Percentiles rank a stretch among this genome's conserved stretches.
Evolutionary conservation across 2,113 vertebrate species (phyloP).

Genomic region (Anser brachyrhynchus): DNA sequence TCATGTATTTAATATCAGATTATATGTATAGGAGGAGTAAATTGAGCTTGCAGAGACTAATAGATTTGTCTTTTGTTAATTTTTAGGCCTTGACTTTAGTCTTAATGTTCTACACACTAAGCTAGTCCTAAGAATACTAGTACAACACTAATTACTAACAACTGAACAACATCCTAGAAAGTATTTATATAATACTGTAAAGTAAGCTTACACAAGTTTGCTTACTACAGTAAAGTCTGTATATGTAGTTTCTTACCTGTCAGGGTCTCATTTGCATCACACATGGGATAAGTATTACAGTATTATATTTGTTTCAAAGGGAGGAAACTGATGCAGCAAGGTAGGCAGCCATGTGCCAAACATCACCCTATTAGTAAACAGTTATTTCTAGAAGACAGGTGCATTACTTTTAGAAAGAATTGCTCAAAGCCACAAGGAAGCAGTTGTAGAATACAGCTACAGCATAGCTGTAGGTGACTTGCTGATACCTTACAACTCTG

Average conservation of each 20-base stretch:
- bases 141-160: not conserved
- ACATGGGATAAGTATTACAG: not conserved
- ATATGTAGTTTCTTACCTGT: not conserved
- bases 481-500: not conserved
- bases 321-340: not conserved
- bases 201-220: not conserved
- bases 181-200: not conserved
- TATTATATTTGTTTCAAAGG: not conserved
- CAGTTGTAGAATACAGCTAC: not conserved
- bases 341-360: not conserved
- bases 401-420: not conserved
- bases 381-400: not conserved
- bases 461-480: not conserved
- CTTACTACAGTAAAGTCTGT: not conserved
- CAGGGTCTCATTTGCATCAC: not conserved
- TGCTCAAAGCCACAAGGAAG: not conserved
- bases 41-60: not conserved
- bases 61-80: not conserved
- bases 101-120: not conserved
- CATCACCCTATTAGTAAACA: accelerated
- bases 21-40: not conserved
- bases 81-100: not conserved
- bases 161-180: not conserved
- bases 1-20: not conserved
- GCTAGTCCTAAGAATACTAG: not conserved